Evolutionary conservation across 1,140 invertebrate species (phyloP), one percentile per base, ranked within the genome.

Genomic region (Hycleus phaleratus): DNA sequence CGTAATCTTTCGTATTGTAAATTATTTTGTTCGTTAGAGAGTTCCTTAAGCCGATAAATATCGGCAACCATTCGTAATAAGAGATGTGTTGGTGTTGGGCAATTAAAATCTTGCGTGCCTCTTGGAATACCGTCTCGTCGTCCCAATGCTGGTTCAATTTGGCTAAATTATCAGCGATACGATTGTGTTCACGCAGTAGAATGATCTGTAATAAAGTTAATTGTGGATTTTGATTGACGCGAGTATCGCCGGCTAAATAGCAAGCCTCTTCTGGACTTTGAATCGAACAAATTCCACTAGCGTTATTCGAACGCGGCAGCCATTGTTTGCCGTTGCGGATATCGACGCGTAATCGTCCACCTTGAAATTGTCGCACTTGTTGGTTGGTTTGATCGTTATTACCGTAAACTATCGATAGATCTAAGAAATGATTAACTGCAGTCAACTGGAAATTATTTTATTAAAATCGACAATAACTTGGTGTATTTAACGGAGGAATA

Each of bases 121-220:
- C 93, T 73, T 97, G 93, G 75, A 86, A 95, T 2, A 90, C 72
- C 0, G 80, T 88, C 71, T 94, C 91, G 68, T 95, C 92, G 57
- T 82, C 80, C 88, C 91, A 95, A 60, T 90, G 87, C 0, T 89
- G 88, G 76, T 97, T 97, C 1, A 96, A 68, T 5, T 77, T 67
- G 0, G 80, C 70, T 0, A 98, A 74, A 38, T 71, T 73, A 39
- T 82, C 80, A 0, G 93, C 92, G 12, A 97, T 78, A 45, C 90
- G 80, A 73, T 98, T 98, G 72, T 98, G 95, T 71, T 97, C 90
- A 56, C 95, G 78, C 51, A 95, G 75, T 44, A 92, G 79, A 3
- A 96, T 71, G 0, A 90, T 86, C 64, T 97, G 94, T 0, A 97
- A 73, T 4, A 90, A 75, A 0, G 89, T 85, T 38, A 95, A 69